Evolutionary conservation across 1,140 invertebrate species (phyloP).

Genomic region (Brachionus paranguensis): DNA sequence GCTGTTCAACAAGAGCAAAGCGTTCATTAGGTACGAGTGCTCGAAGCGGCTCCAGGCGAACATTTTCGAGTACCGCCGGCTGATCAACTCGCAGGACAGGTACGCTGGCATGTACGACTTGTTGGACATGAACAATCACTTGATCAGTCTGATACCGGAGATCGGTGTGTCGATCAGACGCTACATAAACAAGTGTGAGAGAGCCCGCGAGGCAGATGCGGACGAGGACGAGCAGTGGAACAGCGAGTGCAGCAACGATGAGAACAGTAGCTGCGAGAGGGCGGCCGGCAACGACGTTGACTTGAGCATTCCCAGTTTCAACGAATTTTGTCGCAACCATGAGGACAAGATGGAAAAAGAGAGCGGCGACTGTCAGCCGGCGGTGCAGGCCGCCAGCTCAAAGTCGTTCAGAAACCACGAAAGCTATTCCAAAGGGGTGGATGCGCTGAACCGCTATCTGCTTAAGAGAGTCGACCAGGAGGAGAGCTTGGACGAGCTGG

Average conservation of each 20-base stretch:
- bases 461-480: conserved; percentile 24
- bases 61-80: conserved; percentile 17
- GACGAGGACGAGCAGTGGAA: conserved; percentile 8
- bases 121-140: conserved; percentile 31
- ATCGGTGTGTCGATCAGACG: conserved; percentile 32
- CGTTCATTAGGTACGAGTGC: conserved; percentile 24
- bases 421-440: conserved; percentile 5
- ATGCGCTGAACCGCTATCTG: conserved; percentile 14
- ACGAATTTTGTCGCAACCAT: not conserved
- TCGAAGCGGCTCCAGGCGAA: conserved; percentile 13
- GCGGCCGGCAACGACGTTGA: not conserved
- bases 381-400: not conserved
- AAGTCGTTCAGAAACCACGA: conserved; percentile 10
- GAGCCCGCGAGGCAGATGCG: not conserved
- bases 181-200: conserved; percentile 36
- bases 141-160: conserved; percentile 32
- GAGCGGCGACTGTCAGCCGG: not conserved
- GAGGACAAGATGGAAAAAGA: conserved; percentile 16
- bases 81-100: conserved; percentile 33
- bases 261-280: not conserved
- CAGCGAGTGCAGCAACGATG: conserved; percentile 19
- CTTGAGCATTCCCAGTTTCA: conserved; percentile 15
- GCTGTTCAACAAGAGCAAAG: conserved; percentile 30
- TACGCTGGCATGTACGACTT: conserved; percentile 38
- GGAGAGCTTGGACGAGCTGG: conserved; percentile 27